Conservation (phyloP, 2,797 vertebrate species). For the Micromesistius poutassou region DNA sequence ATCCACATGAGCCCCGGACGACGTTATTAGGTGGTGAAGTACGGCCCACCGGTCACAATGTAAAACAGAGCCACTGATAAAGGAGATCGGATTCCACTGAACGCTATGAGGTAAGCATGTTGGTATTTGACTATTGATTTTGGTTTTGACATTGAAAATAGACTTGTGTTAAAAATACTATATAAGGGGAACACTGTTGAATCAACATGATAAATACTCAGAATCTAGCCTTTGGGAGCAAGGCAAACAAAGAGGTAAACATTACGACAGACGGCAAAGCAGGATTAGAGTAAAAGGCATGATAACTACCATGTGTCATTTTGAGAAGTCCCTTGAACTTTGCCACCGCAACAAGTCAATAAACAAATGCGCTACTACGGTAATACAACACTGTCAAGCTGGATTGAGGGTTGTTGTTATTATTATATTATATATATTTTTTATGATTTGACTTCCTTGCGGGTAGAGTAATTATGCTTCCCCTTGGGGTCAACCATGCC, state of each 20-base stretch:
- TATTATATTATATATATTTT: neutral
- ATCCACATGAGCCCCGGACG: constrained; percentile 44
- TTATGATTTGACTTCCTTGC: neutral
- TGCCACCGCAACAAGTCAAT: constrained; percentile 15
- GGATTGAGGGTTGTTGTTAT: neutral
- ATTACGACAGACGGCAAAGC: neutral
- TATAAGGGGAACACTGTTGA: neutral
- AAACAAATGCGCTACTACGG: constrained; percentile 25
- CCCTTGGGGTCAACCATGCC: neutral
- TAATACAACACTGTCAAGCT: constrained; percentile 8
- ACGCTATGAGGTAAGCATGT: constrained; percentile 39
- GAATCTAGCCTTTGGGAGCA: constrained; percentile 4
- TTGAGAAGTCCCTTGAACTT: constrained; percentile 20
- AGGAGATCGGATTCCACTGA: constrained; percentile 44
- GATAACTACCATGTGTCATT: constrained; percentile 1
- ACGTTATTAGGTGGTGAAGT: constrained; percentile 31
- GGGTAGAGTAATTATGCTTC: neutral
- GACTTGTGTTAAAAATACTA: neutral
- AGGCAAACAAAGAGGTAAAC: constrained; percentile 10
- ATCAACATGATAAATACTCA: neutral
- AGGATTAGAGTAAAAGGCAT: constrained; percentile 19
- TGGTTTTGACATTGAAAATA: neutral
- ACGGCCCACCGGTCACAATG: neutral
- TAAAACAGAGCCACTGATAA: constrained; percentile 18
- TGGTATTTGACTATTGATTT: neutral